Percentiles rank a stretch among this genome's conserved stretches.
phyloP scores from a whole-genome alignment of 1,140 invertebrate genomes.

The Papilio helenus region DNA sequence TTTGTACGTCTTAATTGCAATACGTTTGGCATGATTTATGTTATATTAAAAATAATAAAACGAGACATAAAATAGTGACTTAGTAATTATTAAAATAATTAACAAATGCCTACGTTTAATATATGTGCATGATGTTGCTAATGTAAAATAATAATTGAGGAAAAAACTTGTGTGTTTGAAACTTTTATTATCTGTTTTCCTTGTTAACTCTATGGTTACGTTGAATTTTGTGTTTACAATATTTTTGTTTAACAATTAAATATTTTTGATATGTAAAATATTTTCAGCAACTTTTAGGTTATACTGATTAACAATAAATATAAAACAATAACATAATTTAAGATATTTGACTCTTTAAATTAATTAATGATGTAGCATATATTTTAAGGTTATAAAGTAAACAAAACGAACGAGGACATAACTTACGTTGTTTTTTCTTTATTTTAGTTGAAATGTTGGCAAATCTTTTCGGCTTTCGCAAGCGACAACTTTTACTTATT shows the following conservation, averaged over 20 bases:
- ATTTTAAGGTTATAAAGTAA: not conserved
- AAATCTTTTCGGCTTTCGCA: slow-evolving; percentile 6
- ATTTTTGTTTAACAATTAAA: slow-evolving; percentile 2
- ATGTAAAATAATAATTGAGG: slow-evolving; percentile 18
- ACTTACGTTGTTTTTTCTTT: not conserved
- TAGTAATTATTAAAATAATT: slow-evolving; percentile 42
- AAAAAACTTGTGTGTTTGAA: slow-evolving; percentile 27
- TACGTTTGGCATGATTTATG: slow-evolving; percentile 34
- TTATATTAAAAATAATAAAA: not conserved
- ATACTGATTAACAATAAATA: not conserved
- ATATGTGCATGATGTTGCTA: slow-evolving; percentile 46
- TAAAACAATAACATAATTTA: not conserved
- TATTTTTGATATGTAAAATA: not conserved
- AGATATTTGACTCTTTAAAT: not conserved
- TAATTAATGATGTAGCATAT: not conserved
- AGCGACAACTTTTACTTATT: slow-evolving; percentile 20
- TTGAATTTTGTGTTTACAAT: slow-evolving; percentile 5
- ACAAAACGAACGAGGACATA: not conserved
- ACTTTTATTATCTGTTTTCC: slow-evolving; percentile 27
- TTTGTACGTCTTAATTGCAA: slow-evolving; percentile 23
- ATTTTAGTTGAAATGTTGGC: not conserved
- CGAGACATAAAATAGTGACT: slow-evolving; percentile 43
- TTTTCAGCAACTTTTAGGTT: not conserved
- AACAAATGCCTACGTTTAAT: slow-evolving; percentile 40
- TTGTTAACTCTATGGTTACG: slow-evolving; percentile 23